Base-by-base conservation (phyloP, 2,113 vertebrate species). In the Pagrus major region DNA sequence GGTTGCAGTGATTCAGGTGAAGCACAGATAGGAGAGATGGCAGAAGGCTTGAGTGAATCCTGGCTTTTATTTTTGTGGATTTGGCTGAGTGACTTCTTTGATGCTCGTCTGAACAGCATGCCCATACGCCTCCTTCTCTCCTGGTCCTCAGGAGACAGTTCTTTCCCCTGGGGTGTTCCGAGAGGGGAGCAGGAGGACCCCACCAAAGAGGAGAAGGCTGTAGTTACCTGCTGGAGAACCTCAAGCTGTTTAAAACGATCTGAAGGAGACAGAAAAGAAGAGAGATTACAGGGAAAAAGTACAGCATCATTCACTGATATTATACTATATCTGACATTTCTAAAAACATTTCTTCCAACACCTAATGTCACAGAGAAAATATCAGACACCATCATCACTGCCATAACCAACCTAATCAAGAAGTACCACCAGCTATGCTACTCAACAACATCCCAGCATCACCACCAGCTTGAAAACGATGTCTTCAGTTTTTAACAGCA, bases 181-280 rank as follows among this genome's bases (percentile, higher is more conserved):
- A 60, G 14, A 6, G 61, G 12, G 5, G 66, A 54, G 9, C 51
- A 23, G 1, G 69, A 61, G 12, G 73, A 20, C 16, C 84, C 88
- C 4, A 92, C 84, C 76, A 95, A 77, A 23, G 90, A 81, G n/a
- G 86, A 87, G 79, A 95, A 94, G 1, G 92, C 93, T 8, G 92
- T 91, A 4, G 94, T 93, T 12, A 95, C 93, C 80, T 95, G 93
- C 76, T 95, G 94, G 7, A 95, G 84, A 56, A 95, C 93, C 86
- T 95, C 93, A 2, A 95, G 72, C 58, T 95, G 90, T 70, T 93
- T 87, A 25, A 95, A 95, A 27, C 94, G 90, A 83, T 89, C 94
- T 95, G 82, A 60, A 55, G 67, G n/a, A 65, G 8, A 75, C 12
- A 83, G 16, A 61, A 37, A 35, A 59, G 35, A 16, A 61, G 3